phyloP scores from a whole-genome alignment of 2,797 vertebrate genomes.

The Rhyacichthys aspro region DNA sequence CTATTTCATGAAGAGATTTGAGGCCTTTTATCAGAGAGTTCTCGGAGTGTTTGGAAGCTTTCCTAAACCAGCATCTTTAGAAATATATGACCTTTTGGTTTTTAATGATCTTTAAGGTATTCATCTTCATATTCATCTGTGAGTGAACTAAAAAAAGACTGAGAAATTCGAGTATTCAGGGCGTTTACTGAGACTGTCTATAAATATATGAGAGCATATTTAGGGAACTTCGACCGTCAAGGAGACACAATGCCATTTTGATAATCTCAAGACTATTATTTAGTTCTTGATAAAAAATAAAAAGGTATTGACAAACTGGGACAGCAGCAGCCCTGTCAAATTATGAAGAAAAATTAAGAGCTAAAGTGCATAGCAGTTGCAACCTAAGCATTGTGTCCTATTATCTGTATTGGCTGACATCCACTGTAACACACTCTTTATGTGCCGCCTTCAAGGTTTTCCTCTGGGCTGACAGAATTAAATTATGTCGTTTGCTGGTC shows the following conservation, averaged over 20 bases:
- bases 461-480: conserved; percentile 41
- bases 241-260: conserved; percentile 4
- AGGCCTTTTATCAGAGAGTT: background rate
- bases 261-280: conserved; percentile 12
- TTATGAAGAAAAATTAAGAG: conserved; percentile 10
- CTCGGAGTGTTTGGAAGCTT: background rate
- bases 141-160: background rate
- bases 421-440: conserved; percentile 12
- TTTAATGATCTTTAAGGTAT: background rate
- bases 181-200: too few relatives aligned
- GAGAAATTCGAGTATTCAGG: background rate
- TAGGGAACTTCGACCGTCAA: background rate
- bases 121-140: background rate
- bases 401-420: conserved; percentile 10
- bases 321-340: conserved; percentile 11
- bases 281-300: conserved; percentile 10
- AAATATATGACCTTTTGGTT: background rate
- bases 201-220: too few relatives aligned
- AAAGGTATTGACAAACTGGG: conserved; percentile 12
- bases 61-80: background rate
- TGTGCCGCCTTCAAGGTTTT: conserved; percentile 28
- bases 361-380: background rate
- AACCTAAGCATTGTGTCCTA: conserved; percentile 13
- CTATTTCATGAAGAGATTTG: background rate
- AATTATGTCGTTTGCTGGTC: conserved; percentile 38